Base-by-base conservation (phyloP, 2,797 vertebrate species). In the Ctenopoma multispine region DNA sequence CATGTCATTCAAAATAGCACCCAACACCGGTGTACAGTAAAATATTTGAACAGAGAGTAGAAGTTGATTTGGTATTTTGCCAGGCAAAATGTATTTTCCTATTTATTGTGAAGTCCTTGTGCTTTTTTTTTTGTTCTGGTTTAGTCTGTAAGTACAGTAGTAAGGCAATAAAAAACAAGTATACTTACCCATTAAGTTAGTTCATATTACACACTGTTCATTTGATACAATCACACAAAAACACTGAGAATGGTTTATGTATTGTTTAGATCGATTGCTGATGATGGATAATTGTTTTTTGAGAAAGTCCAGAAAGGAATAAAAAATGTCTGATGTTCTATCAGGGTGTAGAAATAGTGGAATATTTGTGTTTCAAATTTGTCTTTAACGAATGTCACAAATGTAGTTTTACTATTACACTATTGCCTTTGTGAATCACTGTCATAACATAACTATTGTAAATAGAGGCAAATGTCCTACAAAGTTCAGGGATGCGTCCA, bases 21-120 rank as follows among this genome's bases (percentile, higher is more conserved):
- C 85, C 87, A 77, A 87, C 87, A 90, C 67, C 57, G 81, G 82
- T 92, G 90, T 92, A 92, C 84, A 90, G 90, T 90, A 77, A 89
- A 87, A 79, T 91, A 84, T 92, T 87, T 81, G 81, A 87, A 73
- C 51, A 69, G 70, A 77, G 69, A 47, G 47, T 89, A 81, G 86
- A 83, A 77, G 82, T 83, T 49, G 57, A 82, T 84, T 72, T 78
- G 86, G 82, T 87, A 75, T 91, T 92, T 92, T 90, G 83, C 83
- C 82, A 90, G 87, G 86, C 87, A 82, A 90, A 84, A 85, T 89
- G 83, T 89, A 83, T 86, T 92, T 92, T 92, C 89, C 90, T 94
- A 94, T 94, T 95, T 95, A 95, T 95, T 94, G 88, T 92, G 87
- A 90, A 82, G 87, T 91, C 75, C 76, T 90, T 76, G 85, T 90